Conservation (phyloP, 1,140 invertebrate species). For the Palaemon carinicauda region DNA sequence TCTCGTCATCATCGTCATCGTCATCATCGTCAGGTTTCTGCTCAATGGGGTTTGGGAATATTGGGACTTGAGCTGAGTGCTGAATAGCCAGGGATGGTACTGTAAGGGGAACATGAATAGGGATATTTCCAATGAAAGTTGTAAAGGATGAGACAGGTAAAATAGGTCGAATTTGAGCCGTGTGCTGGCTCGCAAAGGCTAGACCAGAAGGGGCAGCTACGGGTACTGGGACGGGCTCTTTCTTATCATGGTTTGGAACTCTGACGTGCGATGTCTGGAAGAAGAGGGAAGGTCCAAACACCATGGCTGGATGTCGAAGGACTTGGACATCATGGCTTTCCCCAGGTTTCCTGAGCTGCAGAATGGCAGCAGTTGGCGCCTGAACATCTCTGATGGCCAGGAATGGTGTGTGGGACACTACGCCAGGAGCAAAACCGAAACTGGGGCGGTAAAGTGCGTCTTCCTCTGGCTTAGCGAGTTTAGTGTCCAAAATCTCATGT, state of each 20-base stretch:
- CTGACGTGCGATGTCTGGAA: conserved; percentile 6
- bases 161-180: not conserved
- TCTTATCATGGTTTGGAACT: not conserved
- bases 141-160: not conserved
- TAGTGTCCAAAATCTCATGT: not conserved
- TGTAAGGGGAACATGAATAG: not conserved
- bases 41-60: too few species aligned
- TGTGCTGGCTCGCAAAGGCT: not conserved
- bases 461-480: not conserved
- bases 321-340: not conserved
- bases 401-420: not conserved
- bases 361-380: not conserved
- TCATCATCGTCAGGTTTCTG: not conserved
- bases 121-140: not conserved
- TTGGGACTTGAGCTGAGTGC: not conserved
- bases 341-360: not conserved
- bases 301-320: not conserved
- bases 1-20: not conserved
- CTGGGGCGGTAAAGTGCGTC: not conserved
- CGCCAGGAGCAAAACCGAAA: not conserved
- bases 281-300: not conserved
- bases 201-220: not conserved
- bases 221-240: not conserved
- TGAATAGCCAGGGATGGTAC: not conserved
- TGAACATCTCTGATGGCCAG: conserved; percentile 31